phyloP scores from a whole-genome alignment of 2,113 vertebrate species.

The Anseranas semipalmata region DNA sequence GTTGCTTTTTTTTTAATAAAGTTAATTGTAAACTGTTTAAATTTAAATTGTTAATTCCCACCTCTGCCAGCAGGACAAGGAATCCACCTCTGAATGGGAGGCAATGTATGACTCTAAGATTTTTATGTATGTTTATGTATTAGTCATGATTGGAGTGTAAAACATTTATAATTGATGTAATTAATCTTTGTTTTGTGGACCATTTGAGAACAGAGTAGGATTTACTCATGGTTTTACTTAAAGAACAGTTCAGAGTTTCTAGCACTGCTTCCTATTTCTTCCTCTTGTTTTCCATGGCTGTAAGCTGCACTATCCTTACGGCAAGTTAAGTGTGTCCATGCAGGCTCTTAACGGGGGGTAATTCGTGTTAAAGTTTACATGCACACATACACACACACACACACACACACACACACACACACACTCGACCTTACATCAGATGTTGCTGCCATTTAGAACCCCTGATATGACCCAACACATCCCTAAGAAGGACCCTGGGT shows the following conservation, averaged over 20 bases:
- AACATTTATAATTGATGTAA: background rate
- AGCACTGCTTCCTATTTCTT: background rate
- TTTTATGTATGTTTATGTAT: background rate
- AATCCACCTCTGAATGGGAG: background rate
- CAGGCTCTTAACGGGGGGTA: background rate
- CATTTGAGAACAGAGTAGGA: background rate
- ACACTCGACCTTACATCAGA: background rate
- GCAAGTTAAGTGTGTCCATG: background rate
- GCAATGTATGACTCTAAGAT: background rate
- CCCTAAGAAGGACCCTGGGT: background rate
- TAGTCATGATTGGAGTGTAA: background rate
- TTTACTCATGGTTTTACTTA: background rate
- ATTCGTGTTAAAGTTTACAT: background rate
- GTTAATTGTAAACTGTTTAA: background rate
- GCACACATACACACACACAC: too few relatives aligned
- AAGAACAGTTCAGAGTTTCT: background rate
- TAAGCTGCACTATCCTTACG: background rate
- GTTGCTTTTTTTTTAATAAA: background rate
- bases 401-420: too few relatives aligned
- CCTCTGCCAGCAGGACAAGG: background rate
- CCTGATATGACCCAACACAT: background rate
- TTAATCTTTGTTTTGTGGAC: background rate
- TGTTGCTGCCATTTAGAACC: background rate
- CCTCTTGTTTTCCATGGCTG: background rate
- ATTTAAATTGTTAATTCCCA: background rate